A percentile compares a stretch with the other conserved stretches of the same genome.
Evolutionary conservation across 2,797 vertebrate species (phyloP).

Genomic region (Pangasius djambal): DNA sequence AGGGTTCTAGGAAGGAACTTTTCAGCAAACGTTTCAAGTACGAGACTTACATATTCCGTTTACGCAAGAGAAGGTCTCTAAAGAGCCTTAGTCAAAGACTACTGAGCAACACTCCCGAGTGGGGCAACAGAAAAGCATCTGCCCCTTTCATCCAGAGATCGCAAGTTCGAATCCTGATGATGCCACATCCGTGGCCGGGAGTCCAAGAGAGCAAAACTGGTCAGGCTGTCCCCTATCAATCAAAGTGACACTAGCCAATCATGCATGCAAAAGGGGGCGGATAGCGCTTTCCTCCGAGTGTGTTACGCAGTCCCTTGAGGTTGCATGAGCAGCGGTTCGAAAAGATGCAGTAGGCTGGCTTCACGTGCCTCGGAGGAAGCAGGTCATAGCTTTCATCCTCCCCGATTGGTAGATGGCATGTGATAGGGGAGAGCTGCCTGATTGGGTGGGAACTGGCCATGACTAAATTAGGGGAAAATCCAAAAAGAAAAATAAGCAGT

Average conservation of each 20-base stretch:
- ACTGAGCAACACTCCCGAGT: neutral
- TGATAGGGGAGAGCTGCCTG: neutral
- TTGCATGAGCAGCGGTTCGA: neutral
- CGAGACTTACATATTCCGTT: neutral
- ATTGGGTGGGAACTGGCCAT: neutral
- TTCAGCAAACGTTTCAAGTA: neutral
- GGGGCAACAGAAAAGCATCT: neutral
- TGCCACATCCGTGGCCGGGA: neutral
- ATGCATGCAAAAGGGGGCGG: neutral
- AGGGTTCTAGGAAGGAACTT: neutral
- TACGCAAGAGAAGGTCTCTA: neutral
- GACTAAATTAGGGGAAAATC: neutral
- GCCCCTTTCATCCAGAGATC: neutral
- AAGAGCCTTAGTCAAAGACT: neutral
- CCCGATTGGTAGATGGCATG: neutral
- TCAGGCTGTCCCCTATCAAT: neutral
- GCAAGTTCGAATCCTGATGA: neutral
- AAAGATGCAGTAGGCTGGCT: neutral
- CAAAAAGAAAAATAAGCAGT: neutral
- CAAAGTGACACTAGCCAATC: constrained; percentile 13
- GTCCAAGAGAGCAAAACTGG: neutral
- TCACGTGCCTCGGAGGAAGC: neutral
- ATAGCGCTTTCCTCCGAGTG: neutral
- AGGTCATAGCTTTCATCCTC: neutral
- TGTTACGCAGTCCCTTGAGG: neutral